Conservation (phyloP, 2,888 invertebrate genomes). For the Adela reaumurella region DNA sequence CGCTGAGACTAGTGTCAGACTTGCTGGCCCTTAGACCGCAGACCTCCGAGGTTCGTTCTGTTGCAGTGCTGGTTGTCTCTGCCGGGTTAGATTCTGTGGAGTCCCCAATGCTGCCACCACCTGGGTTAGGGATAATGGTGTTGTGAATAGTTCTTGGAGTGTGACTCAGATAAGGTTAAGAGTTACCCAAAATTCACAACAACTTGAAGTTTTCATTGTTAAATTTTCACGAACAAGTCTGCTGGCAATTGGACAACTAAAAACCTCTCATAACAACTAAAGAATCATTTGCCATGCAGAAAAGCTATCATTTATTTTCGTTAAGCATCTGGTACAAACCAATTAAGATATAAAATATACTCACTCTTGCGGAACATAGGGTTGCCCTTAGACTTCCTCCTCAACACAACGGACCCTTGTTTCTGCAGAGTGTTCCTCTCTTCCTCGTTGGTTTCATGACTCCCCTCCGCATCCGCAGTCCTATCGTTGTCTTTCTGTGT, state of each 20-base stretch:
- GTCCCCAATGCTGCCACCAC: conserved; percentile 56
- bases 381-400: conserved; percentile 64
- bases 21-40: conserved; percentile 75
- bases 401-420: conserved; percentile 54
- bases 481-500: conserved; percentile 23
- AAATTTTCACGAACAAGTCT: no score
- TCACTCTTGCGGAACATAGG: conserved; percentile 66
- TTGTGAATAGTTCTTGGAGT: no score
- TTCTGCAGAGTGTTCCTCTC: conserved; percentile 32
- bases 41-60: conserved; percentile 22
- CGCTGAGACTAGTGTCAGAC: conserved; percentile 86
- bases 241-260: not conserved
- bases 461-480: conserved; percentile 21
- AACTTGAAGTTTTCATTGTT: no score
- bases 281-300: not conserved
- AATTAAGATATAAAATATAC: conserved; percentile 26
- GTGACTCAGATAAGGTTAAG: no score
- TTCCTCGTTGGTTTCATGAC: conserved; percentile 28
- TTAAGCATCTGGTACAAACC: not conserved
- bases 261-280: not conserved
- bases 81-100: conserved; percentile 36
- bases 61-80: conserved; percentile 17
- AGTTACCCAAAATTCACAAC: no score
- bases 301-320: conserved; percentile 1
- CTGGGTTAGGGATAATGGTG: conserved; percentile 20